phyloP scores from a whole-genome alignment of 2,113 vertebrate genomes.

The Nettapus auritus region DNA sequence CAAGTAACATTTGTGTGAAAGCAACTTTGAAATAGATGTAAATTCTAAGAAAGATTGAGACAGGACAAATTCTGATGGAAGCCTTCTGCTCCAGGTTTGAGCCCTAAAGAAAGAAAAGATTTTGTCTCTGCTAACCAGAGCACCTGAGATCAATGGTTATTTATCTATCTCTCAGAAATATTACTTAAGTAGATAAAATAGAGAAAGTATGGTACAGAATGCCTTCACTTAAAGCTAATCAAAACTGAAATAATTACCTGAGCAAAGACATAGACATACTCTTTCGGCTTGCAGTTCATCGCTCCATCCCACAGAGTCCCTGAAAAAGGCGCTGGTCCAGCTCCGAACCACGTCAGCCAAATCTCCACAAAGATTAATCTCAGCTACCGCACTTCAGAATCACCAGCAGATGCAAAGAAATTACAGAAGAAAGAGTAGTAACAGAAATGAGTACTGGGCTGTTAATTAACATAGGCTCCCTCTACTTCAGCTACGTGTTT shows the following conservation, averaged over 20 bases:
- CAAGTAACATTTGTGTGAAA: neutral
- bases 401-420: neutral
- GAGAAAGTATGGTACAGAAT: neutral
- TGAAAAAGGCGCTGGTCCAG: neutral
- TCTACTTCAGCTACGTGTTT: neutral
- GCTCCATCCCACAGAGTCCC: neutral
- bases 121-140: neutral
- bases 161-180: neutral
- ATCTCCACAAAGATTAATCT: neutral
- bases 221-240: neutral
- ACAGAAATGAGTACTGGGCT: neutral
- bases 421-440: neutral
- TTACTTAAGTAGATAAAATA: rapidly evolving
- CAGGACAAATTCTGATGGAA: conserved; percentile 2
- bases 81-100: neutral
- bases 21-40: neutral
- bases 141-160: neutral
- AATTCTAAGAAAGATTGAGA: neutral
- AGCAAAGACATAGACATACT: rapidly evolving
- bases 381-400: neutral
- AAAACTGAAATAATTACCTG: neutral
- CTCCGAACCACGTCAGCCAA: neutral
- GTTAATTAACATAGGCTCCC: neutral
- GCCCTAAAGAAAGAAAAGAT: neutral
- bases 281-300: rapidly evolving